Percentiles rank a stretch among this genome's conserved stretches.
phyloP scores from a whole-genome alignment of 2,888 invertebrate genomes.

The Catonia carolina region DNA sequence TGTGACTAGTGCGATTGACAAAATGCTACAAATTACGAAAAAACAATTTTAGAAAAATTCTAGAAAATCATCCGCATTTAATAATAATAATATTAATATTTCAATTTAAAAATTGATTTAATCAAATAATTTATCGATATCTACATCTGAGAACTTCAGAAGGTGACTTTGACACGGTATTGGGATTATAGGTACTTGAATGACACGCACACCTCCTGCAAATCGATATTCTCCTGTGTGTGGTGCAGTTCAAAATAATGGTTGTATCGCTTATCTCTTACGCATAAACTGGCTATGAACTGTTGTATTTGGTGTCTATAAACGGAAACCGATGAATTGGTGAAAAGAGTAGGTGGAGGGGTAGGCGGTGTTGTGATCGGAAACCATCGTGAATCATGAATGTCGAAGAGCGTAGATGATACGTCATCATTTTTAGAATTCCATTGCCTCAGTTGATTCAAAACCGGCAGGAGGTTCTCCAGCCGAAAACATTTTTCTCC shows the following conservation, averaged over 20 bases:
- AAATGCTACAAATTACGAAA: too few relatives aligned
- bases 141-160: too few relatives aligned
- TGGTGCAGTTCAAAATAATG: constrained; percentile 32
- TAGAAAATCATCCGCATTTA: too few relatives aligned
- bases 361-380: constrained; percentile 30
- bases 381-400: constrained; percentile 34
- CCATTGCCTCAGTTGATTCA: constrained; percentile 30
- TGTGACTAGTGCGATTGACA: too few relatives aligned
- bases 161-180: too few relatives aligned
- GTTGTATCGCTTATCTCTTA: constrained; percentile 33
- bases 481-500: constrained; percentile 30
- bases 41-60: too few relatives aligned
- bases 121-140: too few relatives aligned
- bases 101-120: too few relatives aligned
- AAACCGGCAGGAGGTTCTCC: constrained; percentile 31
- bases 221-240: too few relatives aligned
- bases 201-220: constrained; percentile 18
- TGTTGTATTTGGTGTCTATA: constrained; percentile 31
- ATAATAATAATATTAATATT: too few relatives aligned
- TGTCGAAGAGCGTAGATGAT: constrained; percentile 29
- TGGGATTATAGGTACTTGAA: too few relatives aligned
- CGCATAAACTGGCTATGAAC: constrained; percentile 32
- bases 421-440: constrained; percentile 23
- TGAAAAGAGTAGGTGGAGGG: constrained; percentile 15
- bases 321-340: constrained; percentile 20